These are phyloP conservation scores for Psittacula derbiana DNA, from an alignment of 2,797 vertebrate genomes.

Conservation along the genomic window DNA sequence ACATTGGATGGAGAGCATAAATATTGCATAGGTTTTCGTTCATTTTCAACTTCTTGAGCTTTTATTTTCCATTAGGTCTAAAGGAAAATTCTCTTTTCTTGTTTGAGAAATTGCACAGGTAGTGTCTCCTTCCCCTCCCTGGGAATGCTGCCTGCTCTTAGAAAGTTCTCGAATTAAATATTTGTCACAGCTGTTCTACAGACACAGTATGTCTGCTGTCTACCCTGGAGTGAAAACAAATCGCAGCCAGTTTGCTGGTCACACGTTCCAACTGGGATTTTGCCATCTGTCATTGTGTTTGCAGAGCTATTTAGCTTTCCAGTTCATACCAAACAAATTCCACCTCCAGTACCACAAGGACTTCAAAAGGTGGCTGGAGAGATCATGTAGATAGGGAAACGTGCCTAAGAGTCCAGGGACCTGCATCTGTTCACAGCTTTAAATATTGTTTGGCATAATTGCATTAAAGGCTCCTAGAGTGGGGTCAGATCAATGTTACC, in stretches of 20 bases:
- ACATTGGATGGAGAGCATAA: neutral
- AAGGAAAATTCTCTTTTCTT: neutral
- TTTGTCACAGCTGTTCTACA: constrained; percentile 68
- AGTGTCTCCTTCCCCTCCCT: neutral
- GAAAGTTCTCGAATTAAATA: constrained; percentile 61
- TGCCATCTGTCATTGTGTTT: constrained; percentile 79
- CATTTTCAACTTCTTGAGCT: neutral
- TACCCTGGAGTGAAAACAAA: constrained; percentile 71
- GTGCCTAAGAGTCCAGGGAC: neutral
- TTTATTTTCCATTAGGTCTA: neutral
- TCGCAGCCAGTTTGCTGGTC: constrained; percentile 72
- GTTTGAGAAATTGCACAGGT: neutral
- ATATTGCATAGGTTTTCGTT: neutral
- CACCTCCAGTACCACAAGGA: constrained; percentile 69
- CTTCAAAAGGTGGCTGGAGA: constrained; percentile 67
- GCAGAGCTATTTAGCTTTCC: constrained; percentile 75
- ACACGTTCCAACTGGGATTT: constrained; percentile 76
- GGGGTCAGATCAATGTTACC: neutral
- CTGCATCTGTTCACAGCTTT: constrained; percentile 60
- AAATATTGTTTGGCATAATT: constrained; percentile 30
- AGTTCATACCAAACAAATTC: constrained; percentile 74
- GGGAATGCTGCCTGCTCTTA: neutral
- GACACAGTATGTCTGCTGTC: constrained; percentile 71
- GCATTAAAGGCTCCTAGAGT: neutral
- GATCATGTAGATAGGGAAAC: constrained; percentile 65